Percentiles rank a stretch among this genome's conserved stretches.
Conservation (phyloP, 2,797 vertebrate genomes). For the Epinephelus malabaricus region DNA sequence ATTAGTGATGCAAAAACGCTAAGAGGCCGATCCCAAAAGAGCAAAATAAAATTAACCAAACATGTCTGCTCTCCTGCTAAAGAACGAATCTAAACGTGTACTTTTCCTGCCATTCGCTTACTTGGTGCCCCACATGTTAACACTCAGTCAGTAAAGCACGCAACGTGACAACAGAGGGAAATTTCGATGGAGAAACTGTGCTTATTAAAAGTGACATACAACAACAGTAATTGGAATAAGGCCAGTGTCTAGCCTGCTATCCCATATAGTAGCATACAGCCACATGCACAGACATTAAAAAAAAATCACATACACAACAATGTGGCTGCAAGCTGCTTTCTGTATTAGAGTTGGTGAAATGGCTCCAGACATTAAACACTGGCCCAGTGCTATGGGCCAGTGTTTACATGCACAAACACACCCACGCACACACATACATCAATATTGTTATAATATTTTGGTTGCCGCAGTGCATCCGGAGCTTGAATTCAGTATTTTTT, state of each 20-base stretch:
- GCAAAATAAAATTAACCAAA: neutral
- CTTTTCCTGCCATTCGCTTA: neutral
- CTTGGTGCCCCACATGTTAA: neutral
- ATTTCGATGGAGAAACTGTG: neutral
- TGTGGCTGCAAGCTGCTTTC: conserved; percentile 39
- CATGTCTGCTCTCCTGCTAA: neutral
- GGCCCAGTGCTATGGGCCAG: conserved; percentile 49
- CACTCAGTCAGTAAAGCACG: conserved; percentile 4
- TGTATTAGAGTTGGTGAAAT: conserved; percentile 43
- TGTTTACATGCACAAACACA: conserved; percentile 50
- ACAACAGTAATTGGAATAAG: neutral
- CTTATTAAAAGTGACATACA: conserved; percentile 30
- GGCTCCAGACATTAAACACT: conserved; percentile 59
- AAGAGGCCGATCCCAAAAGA: neutral
- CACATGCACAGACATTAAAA: conserved; percentile 10
- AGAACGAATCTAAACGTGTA: neutral
- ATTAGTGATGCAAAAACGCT: conserved; percentile 21
- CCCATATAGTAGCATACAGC: neutral
- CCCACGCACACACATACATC: conserved; percentile 35
- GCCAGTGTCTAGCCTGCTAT: neutral
- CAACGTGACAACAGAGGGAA: neutral
- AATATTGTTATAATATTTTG: conserved; percentile 35
- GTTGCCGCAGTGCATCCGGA: conserved; percentile 16
- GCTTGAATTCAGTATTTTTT: conserved; percentile 35
- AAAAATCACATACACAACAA: conserved; percentile 15